These are phyloP conservation scores for Pandemis heparana DNA, from an alignment of 2,888 invertebrate species.

Conservation along the genomic window DNA sequence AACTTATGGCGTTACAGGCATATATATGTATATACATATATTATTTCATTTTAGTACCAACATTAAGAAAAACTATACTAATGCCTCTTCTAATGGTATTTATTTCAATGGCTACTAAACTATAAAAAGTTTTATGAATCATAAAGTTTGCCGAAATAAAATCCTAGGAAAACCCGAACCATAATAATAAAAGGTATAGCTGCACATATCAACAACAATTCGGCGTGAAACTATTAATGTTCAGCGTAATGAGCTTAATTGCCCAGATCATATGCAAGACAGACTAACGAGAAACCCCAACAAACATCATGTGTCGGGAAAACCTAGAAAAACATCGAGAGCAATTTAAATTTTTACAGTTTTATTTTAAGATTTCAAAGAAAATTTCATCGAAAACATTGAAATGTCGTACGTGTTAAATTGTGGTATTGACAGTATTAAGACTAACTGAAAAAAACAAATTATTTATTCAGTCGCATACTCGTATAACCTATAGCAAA, in stretches of 20 bases:
- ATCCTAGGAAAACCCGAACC: not conserved
- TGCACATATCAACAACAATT: not conserved
- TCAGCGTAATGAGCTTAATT: not conserved
- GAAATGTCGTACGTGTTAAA: not conserved
- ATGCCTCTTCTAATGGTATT: not conserved
- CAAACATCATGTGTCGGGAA: not conserved
- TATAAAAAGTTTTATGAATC: not conserved
- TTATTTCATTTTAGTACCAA: not conserved
- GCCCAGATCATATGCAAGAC: not conserved
- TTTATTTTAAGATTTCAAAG: not conserved
- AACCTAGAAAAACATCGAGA: not conserved
- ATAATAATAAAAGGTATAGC: not conserved
- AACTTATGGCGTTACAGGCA: no score
- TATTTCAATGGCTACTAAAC: not conserved
- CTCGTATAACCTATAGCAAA: no score
- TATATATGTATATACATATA: no score
- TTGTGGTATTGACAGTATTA: no score
- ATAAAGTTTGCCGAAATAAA: not conserved
- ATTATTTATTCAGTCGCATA: not conserved
- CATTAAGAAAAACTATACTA: not conserved
- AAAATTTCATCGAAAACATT: not conserved
- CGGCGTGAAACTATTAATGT: not conserved
- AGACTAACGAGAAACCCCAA: not conserved
- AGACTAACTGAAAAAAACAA: not conserved
- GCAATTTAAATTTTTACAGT: not conserved